phyloP scores from a whole-genome alignment of 2,888 invertebrate species.

The Theretra japonica region DNA sequence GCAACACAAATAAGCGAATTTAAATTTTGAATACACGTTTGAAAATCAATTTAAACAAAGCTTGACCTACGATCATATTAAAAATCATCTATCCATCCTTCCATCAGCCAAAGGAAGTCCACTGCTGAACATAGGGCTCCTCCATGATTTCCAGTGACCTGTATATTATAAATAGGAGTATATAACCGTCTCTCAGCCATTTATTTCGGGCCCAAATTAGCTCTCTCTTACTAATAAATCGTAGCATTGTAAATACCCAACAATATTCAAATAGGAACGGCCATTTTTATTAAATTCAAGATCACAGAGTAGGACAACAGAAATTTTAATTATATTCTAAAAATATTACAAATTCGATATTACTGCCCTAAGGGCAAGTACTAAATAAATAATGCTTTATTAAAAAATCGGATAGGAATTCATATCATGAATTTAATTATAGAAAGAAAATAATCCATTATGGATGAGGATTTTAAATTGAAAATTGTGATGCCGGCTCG shows the following conservation, averaged over 20 bases:
- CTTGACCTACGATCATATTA: too few relatives aligned
- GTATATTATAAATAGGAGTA: too few relatives aligned
- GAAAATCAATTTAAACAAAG: too few relatives aligned
- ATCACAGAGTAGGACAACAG: background rate
- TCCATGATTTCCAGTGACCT: too few relatives aligned
- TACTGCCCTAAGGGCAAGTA: background rate
- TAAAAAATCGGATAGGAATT: background rate
- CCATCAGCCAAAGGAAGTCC: too few relatives aligned
- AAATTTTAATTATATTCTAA: background rate
- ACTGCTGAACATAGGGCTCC: too few relatives aligned
- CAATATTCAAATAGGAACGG: background rate
- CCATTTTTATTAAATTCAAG: background rate
- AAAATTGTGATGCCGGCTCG: too few relatives aligned
- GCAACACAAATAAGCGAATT: background rate
- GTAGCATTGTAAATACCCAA: background rate
- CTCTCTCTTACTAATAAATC: too few relatives aligned
- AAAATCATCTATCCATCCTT: too few relatives aligned
- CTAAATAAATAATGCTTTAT: constrained; percentile 9
- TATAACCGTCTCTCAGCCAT: background rate
- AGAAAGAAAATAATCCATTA: background rate
- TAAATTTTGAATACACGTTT: background rate
- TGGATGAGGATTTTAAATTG: background rate
- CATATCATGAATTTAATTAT: background rate
- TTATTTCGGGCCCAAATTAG: background rate
- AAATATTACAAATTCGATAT: background rate